Evolutionary conservation across 2,888 invertebrate species (phyloP).

Genomic region (Lottia scabra): DNA sequence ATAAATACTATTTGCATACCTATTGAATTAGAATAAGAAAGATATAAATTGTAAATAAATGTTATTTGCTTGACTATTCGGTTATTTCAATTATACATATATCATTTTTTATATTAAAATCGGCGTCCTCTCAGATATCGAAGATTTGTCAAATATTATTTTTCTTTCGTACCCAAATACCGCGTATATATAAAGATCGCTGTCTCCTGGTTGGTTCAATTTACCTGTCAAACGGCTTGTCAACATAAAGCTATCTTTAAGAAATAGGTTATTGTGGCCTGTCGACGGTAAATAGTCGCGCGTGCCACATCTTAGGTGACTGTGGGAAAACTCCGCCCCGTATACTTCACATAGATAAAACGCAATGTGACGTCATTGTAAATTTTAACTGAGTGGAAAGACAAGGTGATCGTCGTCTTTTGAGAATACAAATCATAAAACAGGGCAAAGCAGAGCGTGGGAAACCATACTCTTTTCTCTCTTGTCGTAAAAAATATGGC

Average conservation of each 20-base stretch:
- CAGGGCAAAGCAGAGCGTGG: neutral
- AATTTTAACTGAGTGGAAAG: neutral
- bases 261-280: neutral
- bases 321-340: slow-evolving; percentile 7
- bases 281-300: neutral
- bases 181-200: too few relatives aligned
- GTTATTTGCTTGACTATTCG: too few relatives aligned
- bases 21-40: too few relatives aligned
- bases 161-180: too few relatives aligned
- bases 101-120: too few relatives aligned
- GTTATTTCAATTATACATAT: too few relatives aligned
- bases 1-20: too few relatives aligned
- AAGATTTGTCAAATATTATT: too few relatives aligned
- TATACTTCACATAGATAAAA: slow-evolving; percentile 2
- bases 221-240: neutral
- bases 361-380: neutral
- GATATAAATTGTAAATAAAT: too few relatives aligned
- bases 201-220: neutral
- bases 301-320: neutral
- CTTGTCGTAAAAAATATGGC: neutral
- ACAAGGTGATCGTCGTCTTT: neutral
- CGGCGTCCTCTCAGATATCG: too few relatives aligned
- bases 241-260: neutral
- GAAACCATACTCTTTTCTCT: neutral
- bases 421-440: neutral